Conservation (phyloP, 2,797 vertebrate species). For the Protonibea diacanthus region DNA sequence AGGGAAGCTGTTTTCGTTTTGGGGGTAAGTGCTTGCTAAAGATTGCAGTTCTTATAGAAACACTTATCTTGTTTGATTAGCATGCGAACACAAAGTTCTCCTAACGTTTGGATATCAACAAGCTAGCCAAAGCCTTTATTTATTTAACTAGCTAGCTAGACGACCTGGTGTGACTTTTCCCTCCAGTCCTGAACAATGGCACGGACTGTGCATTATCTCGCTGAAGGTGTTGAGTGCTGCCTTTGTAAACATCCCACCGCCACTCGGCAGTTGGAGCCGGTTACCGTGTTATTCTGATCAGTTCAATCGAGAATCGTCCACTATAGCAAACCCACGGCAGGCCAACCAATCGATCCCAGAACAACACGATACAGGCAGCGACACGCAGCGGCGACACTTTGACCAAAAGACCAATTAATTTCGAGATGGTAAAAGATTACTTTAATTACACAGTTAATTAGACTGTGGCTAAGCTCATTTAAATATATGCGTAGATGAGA, state of each 20-base stretch:
- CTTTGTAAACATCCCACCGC: too few relatives aligned
- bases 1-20: neutral
- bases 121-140: neutral
- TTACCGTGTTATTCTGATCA: slow-evolving; percentile 3
- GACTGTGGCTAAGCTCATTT: neutral
- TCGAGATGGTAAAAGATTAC: neutral
- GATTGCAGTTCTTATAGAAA: neutral
- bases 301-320: slow-evolving; percentile 35
- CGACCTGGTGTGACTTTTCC: neutral
- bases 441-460: neutral
- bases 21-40: neutral
- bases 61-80: neutral
- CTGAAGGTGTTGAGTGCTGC: neutral
- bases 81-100: neutral
- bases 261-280: neutral
- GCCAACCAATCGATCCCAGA: slow-evolving; percentile 55
- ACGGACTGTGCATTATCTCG: neutral
- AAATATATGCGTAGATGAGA: neutral
- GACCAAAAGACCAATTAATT: neutral
- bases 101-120: neutral
- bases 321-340: slow-evolving; percentile 19
- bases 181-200: neutral
- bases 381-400: neutral
- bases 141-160: neutral
- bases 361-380: slow-evolving; percentile 8